Conservation (phyloP, 2,888 invertebrate genomes). For the Drosophila fungiperda region DNA sequence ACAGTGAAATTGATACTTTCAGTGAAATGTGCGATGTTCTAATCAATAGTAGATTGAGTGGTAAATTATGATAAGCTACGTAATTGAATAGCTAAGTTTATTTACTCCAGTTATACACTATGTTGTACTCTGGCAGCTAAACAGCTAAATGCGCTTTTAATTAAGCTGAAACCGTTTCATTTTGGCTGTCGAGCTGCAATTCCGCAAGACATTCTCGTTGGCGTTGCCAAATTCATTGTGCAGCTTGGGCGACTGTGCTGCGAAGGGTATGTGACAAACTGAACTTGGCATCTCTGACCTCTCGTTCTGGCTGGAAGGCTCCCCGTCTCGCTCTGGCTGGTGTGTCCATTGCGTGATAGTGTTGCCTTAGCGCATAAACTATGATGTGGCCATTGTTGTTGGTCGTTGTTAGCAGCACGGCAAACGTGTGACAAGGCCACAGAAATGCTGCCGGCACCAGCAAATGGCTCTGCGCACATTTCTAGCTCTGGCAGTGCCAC, state of each 20-base stretch:
- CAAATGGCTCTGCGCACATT: conserved; percentile 5
- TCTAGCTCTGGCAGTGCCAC: not conserved
- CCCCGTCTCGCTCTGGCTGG: conserved; percentile 23
- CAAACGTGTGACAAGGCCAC: conserved; percentile 76
- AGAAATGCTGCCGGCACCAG: conserved; percentile 65
- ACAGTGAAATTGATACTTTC: not conserved
- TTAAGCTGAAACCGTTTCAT: not conserved
- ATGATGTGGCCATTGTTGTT: conserved; percentile 58
- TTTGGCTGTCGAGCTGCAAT: not conserved
- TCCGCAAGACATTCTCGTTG: not conserved
- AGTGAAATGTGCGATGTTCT: not conserved
- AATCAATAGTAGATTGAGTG: not conserved
- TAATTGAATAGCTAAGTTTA: not conserved
- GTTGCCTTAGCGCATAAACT: conserved; percentile 73
- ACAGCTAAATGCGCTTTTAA: not conserved
- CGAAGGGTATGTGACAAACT: conserved; percentile 42
- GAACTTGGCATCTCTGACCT: conserved; percentile 32
- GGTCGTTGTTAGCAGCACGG: conserved; percentile 63
- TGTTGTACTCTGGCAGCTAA: not conserved
- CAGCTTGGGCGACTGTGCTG: conserved; percentile 4
- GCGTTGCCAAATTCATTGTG: conserved; percentile 1
- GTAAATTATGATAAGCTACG: not conserved
- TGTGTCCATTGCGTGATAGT: conserved; percentile 56
- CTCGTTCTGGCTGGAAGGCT: not conserved
- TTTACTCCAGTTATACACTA: too few relatives aligned